Percentiles rank a stretch among this genome's conserved stretches.
Evolutionary conservation across 2,888 invertebrate species (phyloP).

Genomic region (Eueremaeus valkanovi): DNA sequence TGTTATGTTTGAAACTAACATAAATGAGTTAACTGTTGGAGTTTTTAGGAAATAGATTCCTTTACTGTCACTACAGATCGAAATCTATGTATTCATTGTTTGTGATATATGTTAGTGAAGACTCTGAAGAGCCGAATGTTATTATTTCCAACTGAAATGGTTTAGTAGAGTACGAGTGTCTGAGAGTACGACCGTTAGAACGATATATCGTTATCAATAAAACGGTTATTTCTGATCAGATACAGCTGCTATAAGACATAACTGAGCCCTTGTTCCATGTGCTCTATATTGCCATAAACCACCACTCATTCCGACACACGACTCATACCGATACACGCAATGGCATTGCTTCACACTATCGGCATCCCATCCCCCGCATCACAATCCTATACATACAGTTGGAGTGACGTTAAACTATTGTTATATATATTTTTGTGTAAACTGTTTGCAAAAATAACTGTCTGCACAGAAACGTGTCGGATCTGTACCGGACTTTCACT

Average conservation of each 20-base stretch:
- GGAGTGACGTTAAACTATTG: not conserved
- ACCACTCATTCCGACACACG: constrained; percentile 9
- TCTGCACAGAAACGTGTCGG: too few species aligned
- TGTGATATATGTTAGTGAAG: not conserved
- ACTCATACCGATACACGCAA: not conserved
- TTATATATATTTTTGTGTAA: not conserved
- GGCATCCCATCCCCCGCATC: constrained; percentile 10
- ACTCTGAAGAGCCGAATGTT: not conserved
- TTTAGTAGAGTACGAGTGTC: not conserved
- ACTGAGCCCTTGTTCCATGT: not conserved
- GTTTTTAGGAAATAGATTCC: not conserved
- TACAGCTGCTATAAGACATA: constrained; percentile 2
- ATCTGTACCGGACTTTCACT: too few species aligned
- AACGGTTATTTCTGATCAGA: not conserved
- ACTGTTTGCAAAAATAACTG: not conserved
- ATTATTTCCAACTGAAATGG: not conserved
- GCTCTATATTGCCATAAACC: not conserved
- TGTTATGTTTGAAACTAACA: not conserved
- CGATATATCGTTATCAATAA: not conserved
- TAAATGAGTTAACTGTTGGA: too few species aligned
- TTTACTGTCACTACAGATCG: not conserved
- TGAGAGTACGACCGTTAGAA: not conserved
- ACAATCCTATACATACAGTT: not conserved
- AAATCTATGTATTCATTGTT: not conserved
- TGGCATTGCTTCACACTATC: not conserved